Percentiles rank a stretch among this genome's conserved stretches.
These are phyloP conservation scores for Calephelis perditalis DNA, from an alignment of 2,888 invertebrate genomes.

Conservation along the genomic window DNA sequence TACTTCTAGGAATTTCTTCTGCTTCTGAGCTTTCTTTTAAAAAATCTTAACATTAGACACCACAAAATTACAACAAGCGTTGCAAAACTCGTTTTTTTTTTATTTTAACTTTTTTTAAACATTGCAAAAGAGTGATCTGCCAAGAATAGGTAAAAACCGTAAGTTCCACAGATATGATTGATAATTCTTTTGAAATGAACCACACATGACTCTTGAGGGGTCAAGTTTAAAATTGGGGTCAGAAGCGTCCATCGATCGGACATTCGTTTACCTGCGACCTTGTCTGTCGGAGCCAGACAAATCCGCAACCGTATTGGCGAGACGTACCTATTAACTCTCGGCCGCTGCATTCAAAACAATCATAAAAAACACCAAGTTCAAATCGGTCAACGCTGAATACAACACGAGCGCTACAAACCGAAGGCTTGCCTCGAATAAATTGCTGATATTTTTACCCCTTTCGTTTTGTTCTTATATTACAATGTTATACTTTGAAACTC, in stretches of 20 bases:
- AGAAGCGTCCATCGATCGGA: slow-evolving; percentile 50
- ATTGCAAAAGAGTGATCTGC: no score
- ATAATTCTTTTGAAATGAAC: slow-evolving; percentile 9
- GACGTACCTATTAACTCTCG: slow-evolving; percentile 22
- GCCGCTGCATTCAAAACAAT: slow-evolving; percentile 22
- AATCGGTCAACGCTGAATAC: slow-evolving; percentile 10
- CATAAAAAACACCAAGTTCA: slow-evolving; percentile 7
- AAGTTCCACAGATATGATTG: not conserved
- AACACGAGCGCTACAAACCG: not conserved
- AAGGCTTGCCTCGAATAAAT: not conserved
- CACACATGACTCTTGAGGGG: slow-evolving; percentile 47
- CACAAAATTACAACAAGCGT: no score
- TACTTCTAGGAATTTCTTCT: no score
- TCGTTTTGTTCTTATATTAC: not conserved
- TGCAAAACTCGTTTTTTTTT: no score
- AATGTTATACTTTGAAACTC: not conserved
- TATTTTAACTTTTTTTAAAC: no score
- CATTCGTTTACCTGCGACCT: slow-evolving; percentile 38
- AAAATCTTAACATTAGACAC: no score
- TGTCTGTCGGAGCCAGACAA: slow-evolving; percentile 30
- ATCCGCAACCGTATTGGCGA: slow-evolving; percentile 22
- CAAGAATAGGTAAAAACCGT: no score
- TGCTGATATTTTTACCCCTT: not conserved
- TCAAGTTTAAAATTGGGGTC: slow-evolving; percentile 61
- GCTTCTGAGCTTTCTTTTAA: no score